Evolutionary conservation across 2,888 invertebrate species (phyloP).

Genomic region (Tetrapedia diversipes): DNA sequence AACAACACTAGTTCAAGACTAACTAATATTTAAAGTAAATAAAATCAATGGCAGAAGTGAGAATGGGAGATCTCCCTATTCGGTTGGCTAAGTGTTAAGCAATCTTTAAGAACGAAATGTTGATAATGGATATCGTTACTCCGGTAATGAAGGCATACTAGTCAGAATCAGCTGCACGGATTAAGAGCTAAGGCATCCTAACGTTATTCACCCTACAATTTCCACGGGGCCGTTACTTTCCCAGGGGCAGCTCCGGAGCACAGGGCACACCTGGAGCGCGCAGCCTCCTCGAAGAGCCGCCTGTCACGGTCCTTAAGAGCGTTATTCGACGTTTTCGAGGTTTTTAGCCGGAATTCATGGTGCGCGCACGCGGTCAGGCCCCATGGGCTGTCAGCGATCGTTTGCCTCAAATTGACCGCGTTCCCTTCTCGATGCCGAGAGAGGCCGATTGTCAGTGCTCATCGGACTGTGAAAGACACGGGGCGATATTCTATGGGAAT

Average conservation of each 20-base stretch:
- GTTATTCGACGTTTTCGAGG: conserved; percentile 58
- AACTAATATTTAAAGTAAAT: too few species aligned
- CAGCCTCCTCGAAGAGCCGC: conserved; percentile 21
- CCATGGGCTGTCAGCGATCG: conserved; percentile 55
- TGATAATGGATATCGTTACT: not conserved
- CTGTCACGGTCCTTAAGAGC: conserved; percentile 48
- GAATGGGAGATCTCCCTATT: too few species aligned
- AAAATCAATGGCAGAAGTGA: too few species aligned
- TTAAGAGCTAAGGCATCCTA: not conserved
- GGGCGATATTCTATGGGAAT: conserved; percentile 58
- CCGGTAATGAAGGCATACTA: not conserved
- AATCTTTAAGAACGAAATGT: not conserved
- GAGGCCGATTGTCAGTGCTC: conserved; percentile 50
- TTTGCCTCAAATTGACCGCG: conserved; percentile 59
- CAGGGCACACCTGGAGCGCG: conserved; percentile 44
- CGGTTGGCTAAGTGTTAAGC: not conserved
- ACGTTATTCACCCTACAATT: not conserved
- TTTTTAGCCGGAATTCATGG: conserved; percentile 51
- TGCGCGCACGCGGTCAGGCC: conserved; percentile 35
- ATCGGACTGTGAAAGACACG: conserved; percentile 61
- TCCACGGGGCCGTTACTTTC: conserved; percentile 23
- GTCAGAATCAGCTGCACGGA: not conserved
- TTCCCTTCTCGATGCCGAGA: conserved; percentile 49
- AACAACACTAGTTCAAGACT: too few species aligned
- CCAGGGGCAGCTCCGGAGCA: conserved; percentile 20